Percentiles rank a stretch among this genome's conserved stretches.
Evolutionary conservation across 1,140 invertebrate genomes (phyloP).

Genomic region (Odontomachus brunneus): DNA sequence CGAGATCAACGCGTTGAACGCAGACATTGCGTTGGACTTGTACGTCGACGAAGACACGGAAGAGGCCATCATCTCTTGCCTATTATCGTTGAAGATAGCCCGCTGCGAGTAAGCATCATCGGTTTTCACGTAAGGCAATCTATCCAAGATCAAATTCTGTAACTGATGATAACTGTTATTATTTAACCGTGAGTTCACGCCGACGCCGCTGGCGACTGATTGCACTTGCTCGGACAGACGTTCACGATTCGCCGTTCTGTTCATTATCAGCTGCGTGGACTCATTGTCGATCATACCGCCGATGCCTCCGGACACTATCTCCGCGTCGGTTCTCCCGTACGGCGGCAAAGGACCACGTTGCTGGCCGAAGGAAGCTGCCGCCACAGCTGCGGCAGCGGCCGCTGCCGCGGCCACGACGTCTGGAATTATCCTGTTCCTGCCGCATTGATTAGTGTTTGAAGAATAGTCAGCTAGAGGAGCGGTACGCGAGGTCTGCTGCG

Average conservation of each 20-base stretch:
- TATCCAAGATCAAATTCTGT: conserved; percentile 57
- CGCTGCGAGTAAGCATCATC: conserved; percentile 46
- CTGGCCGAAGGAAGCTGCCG: conserved; percentile 63
- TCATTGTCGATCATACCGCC: conserved; percentile 19
- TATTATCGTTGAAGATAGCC: neutral
- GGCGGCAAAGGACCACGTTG: conserved; percentile 51
- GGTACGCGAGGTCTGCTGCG: conserved; percentile 52
- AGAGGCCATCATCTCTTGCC: conserved; percentile 22
- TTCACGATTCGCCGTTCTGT: conserved; percentile 8
- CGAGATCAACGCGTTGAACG: neutral
- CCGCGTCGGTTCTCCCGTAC: conserved; percentile 15
- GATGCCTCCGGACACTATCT: conserved; percentile 3
- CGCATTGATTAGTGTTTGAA: conserved; percentile 30
- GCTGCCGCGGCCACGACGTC: conserved; percentile 66
- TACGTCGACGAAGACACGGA: conserved; percentile 17
- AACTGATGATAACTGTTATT: conserved; percentile 34
- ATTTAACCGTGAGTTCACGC: conserved; percentile 36
- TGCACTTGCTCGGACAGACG: conserved; percentile 10
- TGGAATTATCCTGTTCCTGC: conserved; percentile 62
- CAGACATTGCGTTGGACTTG: neutral
- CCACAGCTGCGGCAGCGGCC: conserved; percentile 65
- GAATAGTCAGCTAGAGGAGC: conserved; percentile 25
- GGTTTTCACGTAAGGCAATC: conserved; percentile 27
- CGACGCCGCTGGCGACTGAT: neutral
- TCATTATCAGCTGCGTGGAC: neutral